Evolutionary conservation across 2,113 vertebrate species (phyloP).

Genomic region (Sterna hirundo): DNA sequence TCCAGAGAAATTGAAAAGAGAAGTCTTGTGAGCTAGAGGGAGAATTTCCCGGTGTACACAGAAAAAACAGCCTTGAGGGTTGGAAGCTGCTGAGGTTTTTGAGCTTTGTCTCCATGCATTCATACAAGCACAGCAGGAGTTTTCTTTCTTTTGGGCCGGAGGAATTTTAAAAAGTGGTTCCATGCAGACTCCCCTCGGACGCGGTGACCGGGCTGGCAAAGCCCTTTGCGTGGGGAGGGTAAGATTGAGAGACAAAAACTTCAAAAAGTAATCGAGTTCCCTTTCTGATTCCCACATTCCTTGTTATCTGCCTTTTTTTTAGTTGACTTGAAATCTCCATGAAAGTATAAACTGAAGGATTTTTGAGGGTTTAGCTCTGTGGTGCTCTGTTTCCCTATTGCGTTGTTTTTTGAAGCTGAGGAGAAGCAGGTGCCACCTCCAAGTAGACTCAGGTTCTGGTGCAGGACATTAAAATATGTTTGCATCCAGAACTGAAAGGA

Average conservation of each 20-base stretch:
- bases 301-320: not conserved
- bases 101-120: conserved; percentile 61
- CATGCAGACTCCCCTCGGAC: not conserved
- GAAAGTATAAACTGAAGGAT: not conserved
- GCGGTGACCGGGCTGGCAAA: not conserved
- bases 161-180: conserved; percentile 47
- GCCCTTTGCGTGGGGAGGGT: not conserved
- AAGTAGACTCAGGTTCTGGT: not conserved
- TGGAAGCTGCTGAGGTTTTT: conserved; percentile 59
- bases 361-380: not conserved
- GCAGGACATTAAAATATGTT: not conserved
- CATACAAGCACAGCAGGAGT: conserved; percentile 64
- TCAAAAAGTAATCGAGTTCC: not conserved
- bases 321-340: conserved; percentile 29
- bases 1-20: conserved; percentile 38
- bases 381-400: not conserved
- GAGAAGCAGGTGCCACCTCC: conserved; percentile 31
- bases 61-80: conserved; percentile 59
- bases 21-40: conserved; percentile 18
- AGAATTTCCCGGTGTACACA: conserved; percentile 61
- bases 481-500: not conserved
- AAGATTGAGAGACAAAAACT: not conserved
- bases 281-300: conserved; percentile 11
- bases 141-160: conserved; percentile 37
- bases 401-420: not conserved